Evolutionary conservation across 2,113 vertebrate species (phyloP).

Genomic region (Ptilonorhynchus violaceus): DNA sequence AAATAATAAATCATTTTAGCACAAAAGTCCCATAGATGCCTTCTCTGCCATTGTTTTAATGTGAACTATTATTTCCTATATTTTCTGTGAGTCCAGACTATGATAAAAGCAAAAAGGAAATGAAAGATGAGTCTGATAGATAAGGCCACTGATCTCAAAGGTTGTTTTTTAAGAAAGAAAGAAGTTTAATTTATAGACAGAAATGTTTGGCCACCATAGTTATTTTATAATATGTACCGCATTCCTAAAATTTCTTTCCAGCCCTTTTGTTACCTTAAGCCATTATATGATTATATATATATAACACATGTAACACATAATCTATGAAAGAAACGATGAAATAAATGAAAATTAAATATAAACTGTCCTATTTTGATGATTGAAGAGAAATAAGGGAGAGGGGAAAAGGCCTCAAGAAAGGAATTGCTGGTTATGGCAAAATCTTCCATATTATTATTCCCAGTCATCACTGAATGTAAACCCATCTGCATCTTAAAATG

Average conservation of each 20-base stretch:
- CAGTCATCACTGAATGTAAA: not conserved
- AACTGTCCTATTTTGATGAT: not conserved
- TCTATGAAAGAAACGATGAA: not conserved
- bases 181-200: not conserved
- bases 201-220: not conserved
- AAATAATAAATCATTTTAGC: slow-evolving; percentile 9
- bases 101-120: slow-evolving; percentile 58
- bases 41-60: slow-evolving; percentile 16
- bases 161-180: not conserved
- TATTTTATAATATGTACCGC: not conserved
- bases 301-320: not conserved
- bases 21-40: not conserved
- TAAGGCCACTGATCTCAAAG: not conserved
- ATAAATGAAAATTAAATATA: not conserved
- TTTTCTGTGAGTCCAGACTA: not conserved
- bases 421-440: not conserved
- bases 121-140: slow-evolving; percentile 52
- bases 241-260: not conserved
- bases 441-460: not conserved
- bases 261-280: not conserved
- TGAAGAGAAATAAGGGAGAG: not conserved
- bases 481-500: not conserved
- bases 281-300: not conserved
- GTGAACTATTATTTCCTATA: not conserved
- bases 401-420: not conserved